These are phyloP conservation scores for Mythimna lalbum DNA, from an alignment of 2,888 invertebrate species.

Conservation along the genomic window DNA sequence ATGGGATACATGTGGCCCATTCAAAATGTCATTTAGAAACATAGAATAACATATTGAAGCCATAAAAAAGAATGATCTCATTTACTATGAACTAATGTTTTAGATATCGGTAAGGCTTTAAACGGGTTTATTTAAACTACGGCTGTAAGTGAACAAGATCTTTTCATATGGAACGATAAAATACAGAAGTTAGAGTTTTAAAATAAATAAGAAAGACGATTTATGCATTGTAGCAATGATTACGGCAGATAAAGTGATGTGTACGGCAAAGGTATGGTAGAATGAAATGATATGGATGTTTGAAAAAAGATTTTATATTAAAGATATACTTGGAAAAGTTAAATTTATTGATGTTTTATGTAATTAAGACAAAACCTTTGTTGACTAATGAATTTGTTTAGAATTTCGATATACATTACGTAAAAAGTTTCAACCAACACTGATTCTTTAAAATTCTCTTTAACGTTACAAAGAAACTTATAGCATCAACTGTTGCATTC, in stretches of 20 bases:
- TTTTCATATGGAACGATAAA: constrained; percentile 37
- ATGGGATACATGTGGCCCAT: constrained; percentile 42
- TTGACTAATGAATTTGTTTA: neutral
- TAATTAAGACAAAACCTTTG: neutral
- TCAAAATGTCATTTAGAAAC: constrained; percentile 41
- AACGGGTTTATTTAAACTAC: constrained; percentile 44
- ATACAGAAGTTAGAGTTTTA: constrained; percentile 34
- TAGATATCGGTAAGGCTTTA: constrained; percentile 39
- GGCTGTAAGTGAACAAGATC: neutral
- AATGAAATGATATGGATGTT: neutral
- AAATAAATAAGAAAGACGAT: constrained; percentile 9
- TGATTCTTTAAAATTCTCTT: neutral
- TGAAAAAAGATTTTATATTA: neutral
- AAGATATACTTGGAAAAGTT: too few relatives aligned
- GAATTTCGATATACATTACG: neutral
- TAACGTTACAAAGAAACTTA: neutral
- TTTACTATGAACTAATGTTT: constrained; percentile 45
- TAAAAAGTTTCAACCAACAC: neutral
- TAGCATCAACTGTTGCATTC: constrained; percentile 15
- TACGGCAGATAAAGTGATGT: neutral
- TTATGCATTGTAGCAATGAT: constrained; percentile 4
- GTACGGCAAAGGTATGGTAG: neutral
- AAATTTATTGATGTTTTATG: too few relatives aligned
- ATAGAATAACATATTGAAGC: constrained; percentile 49
- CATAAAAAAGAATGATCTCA: constrained; percentile 58